phyloP scores from a whole-genome alignment of 2,888 invertebrate genomes.

The Plebejus argus region DNA sequence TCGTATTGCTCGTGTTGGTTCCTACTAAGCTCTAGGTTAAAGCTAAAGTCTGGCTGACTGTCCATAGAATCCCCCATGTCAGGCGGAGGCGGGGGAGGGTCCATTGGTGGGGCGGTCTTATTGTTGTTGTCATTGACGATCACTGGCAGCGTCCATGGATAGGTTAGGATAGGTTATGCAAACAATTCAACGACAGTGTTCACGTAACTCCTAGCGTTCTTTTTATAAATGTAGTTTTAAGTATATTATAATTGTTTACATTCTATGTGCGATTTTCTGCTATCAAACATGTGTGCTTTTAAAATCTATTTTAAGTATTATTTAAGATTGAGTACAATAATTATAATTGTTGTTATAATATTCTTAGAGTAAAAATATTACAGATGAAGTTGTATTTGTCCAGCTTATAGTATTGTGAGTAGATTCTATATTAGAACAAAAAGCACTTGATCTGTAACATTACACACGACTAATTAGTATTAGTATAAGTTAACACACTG shows the following conservation, averaged over 20 bases:
- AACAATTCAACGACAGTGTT: slow-evolving; percentile 44
- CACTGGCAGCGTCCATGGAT: slow-evolving; percentile 67
- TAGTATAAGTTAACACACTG: not conserved
- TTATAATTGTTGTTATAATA: not conserved
- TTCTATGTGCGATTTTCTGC: slow-evolving; percentile 9
- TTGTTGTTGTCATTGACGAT: slow-evolving; percentile 63
- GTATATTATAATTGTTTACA: not conserved
- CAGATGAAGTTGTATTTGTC: slow-evolving; percentile 9
- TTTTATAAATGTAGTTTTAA: not conserved
- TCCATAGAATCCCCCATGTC: slow-evolving; percentile 63
- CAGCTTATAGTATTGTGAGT: not conserved
- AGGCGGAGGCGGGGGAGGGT: slow-evolving; percentile 75
- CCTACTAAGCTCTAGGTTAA: slow-evolving; percentile 86
- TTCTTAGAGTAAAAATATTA: not conserved
- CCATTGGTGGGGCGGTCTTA: slow-evolving; percentile 70
- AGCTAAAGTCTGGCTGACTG: slow-evolving; percentile 76
- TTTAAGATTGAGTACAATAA: slow-evolving; percentile 1
- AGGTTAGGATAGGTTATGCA: slow-evolving; percentile 36
- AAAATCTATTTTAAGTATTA: not conserved
- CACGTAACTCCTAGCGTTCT: slow-evolving; percentile 6
- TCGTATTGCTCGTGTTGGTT: slow-evolving; percentile 88
- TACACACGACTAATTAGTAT: not conserved
- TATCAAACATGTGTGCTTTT: slow-evolving; percentile 15
- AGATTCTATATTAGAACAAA: not conserved
- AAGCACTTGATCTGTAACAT: slow-evolving; percentile 23